Percentiles rank a stretch among this genome's conserved stretches.
These are phyloP conservation scores for Colossoma macropomum DNA, from an alignment of 2,113 vertebrate species.

Conservation along the genomic window DNA sequence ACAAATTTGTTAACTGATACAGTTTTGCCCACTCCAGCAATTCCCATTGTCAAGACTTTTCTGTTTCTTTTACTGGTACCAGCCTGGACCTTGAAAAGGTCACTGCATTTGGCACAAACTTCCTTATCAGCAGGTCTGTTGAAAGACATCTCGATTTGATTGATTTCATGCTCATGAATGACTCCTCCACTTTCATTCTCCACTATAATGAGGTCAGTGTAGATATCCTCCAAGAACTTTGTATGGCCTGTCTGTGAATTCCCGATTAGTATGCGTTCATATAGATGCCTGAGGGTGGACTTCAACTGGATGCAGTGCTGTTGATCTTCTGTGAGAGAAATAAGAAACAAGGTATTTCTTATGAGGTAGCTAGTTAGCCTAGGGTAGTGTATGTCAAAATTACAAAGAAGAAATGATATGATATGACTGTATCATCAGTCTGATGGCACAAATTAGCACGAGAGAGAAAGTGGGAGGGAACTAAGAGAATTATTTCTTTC, in stretches of 20 bases:
- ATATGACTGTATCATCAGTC: too few relatives aligned
- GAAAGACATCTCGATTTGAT: not conserved
- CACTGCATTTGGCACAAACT: not conserved
- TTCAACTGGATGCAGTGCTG: too few relatives aligned
- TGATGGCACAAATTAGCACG: too few relatives aligned
- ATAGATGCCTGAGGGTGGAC: too few relatives aligned
- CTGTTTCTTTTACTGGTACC: not conserved
- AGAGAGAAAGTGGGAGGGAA: too few relatives aligned
- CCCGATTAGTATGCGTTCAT: too few relatives aligned
- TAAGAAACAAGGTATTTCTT: too few relatives aligned
- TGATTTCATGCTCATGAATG: not conserved
- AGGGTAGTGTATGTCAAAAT: too few relatives aligned
- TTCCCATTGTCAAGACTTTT: conserved; percentile 3
- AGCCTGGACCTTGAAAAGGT: not conserved
- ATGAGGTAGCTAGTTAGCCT: too few relatives aligned
- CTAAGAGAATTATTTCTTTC: too few relatives aligned
- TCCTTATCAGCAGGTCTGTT: not conserved
- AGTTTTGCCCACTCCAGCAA: conserved; percentile 8
- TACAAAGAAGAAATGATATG: too few relatives aligned
- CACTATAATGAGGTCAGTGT: not conserved
- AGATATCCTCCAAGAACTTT: not conserved
- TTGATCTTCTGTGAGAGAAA: too few relatives aligned
- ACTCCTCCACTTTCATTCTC: not conserved
- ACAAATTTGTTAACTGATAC: not conserved
- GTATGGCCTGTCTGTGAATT: not conserved